These are phyloP conservation scores for Arothron firmamentum DNA, from an alignment of 2,113 vertebrate species.

Conservation along the genomic window DNA sequence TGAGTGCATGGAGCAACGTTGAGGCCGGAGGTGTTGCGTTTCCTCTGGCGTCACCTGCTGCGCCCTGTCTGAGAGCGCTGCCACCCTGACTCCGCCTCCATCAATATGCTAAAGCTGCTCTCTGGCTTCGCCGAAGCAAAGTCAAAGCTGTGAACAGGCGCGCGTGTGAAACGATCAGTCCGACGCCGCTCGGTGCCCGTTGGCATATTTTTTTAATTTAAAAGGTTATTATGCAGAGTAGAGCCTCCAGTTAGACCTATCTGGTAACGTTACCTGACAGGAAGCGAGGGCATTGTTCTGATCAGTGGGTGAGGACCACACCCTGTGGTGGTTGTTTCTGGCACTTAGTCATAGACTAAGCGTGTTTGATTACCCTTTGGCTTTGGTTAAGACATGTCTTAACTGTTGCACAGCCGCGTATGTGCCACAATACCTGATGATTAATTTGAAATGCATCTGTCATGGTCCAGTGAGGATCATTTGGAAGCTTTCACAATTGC, in stretches of 20 bases:
- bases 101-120: slow-evolving; percentile 62
- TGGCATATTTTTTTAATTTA: slow-evolving; percentile 8
- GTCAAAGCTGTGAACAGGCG: slow-evolving; percentile 6
- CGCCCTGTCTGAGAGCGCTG: slow-evolving; percentile 59
- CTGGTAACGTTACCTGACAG: not conserved
- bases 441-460: no score
- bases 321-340: slow-evolving; percentile 40
- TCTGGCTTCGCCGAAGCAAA: slow-evolving; percentile 33
- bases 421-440: no score
- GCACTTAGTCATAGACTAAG: slow-evolving; percentile 35
- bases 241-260: not conserved
- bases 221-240: not conserved
- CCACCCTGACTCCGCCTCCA: slow-evolving; percentile 60
- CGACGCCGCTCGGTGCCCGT: not conserved
- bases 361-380: slow-evolving; percentile 4
- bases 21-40: slow-evolving; percentile 58
- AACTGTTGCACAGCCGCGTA: no score
- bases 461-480: no score
- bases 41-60: slow-evolving; percentile 43
- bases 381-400: not conserved
- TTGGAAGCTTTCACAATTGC: no score
- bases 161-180: slow-evolving; percentile 14
- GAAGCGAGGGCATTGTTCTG: not conserved
- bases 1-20: slow-evolving; percentile 34
- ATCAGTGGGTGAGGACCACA: slow-evolving; percentile 27